phyloP scores from a whole-genome alignment of 2,888 invertebrate genomes.

The Acrobasis consociella region DNA sequence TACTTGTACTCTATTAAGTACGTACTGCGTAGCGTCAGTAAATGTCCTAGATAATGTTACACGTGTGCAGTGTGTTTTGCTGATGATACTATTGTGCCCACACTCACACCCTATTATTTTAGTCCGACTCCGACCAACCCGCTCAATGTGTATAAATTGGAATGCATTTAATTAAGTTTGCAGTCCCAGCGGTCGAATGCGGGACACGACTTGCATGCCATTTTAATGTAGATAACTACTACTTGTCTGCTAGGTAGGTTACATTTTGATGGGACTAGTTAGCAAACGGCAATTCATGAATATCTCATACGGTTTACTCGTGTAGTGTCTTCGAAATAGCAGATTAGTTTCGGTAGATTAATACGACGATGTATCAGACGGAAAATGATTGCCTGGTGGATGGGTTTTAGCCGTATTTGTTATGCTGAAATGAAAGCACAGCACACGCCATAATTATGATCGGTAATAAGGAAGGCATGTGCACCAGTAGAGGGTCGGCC shows the following conservation, averaged over 20 bases:
- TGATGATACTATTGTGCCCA: neutral
- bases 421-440: neutral
- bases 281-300: no score
- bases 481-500: neutral
- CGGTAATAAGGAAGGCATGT: slow-evolving; percentile 2
- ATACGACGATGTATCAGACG: no score
- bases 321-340: no score
- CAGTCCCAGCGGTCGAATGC: neutral
- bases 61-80: neutral
- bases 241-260: no score
- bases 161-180: slow-evolving; percentile 13
- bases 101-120: neutral
- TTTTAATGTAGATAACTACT: neutral
- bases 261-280: no score
- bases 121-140: neutral
- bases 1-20: no score
- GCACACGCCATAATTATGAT: neutral
- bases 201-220: neutral
- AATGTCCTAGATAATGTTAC: neutral
- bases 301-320: no score
- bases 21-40: no score
- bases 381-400: no score
- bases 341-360: no score
- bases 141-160: neutral
- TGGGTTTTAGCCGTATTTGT: no score